Conservation (phyloP, 2,797 vertebrate species). For the Silurus lanzhouensis region DNA sequence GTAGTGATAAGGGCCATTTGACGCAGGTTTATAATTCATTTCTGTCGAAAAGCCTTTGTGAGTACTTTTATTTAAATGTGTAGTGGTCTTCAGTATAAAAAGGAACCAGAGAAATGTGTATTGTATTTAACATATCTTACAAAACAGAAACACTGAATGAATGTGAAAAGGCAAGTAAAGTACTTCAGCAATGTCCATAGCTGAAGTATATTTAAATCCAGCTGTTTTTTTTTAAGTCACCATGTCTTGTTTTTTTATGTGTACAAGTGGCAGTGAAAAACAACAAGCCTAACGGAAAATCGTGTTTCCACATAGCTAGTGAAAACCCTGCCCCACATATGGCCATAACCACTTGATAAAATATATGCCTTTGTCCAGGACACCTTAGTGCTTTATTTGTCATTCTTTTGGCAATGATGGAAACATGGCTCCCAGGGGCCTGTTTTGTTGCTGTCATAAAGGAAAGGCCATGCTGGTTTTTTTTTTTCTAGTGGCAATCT, state of each 20-base stretch:
- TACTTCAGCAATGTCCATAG: conserved; percentile 17
- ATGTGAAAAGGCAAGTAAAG: conserved; percentile 6
- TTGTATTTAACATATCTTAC: conserved; percentile 5
- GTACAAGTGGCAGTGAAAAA: background rate
- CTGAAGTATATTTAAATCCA: conserved; percentile 40
- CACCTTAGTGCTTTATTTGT: conserved; percentile 57
- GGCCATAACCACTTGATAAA: conserved; percentile 39
- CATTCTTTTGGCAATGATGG: conserved; percentile 68
- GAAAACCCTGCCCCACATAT: conserved; percentile 38
- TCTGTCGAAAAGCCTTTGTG: conserved; percentile 32
- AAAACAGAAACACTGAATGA: conserved; percentile 18
- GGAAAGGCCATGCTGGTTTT: conserved; percentile 78
- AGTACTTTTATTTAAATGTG: conserved; percentile 43
- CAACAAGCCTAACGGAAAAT: conserved; percentile 30
- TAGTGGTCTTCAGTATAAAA: conserved; percentile 33
- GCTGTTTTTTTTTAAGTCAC: background rate
- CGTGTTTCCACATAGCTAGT: conserved; percentile 34
- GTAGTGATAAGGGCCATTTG: conserved; percentile 31
- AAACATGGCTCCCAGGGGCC: conserved; percentile 77
- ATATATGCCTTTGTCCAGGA: conserved; percentile 43
- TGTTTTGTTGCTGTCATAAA: conserved; percentile 75
- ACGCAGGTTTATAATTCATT: conserved; percentile 41
- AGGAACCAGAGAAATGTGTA: conserved; percentile 20
- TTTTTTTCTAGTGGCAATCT: conserved; percentile 65
- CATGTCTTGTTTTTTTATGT: too few species aligned